Conservation (phyloP, 2,113 vertebrate genomes). For the Callithrix jacchus region DNA sequence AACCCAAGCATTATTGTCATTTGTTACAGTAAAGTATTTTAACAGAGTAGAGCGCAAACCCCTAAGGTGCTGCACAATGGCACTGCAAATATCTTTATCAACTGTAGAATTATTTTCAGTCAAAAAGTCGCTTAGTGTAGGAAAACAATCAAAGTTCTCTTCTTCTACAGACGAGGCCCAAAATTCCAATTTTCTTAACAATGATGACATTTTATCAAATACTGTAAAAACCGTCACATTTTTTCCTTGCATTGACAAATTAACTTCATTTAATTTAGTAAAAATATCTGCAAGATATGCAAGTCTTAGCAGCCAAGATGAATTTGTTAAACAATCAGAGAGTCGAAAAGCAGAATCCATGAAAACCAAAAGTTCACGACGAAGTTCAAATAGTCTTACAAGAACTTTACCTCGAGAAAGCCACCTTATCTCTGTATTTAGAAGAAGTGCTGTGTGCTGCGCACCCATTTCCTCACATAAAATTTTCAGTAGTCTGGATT, state of each 20-base stretch:
- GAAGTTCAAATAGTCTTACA: conserved; percentile 77
- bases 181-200: conserved; percentile 79
- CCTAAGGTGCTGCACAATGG: conserved; percentile 65
- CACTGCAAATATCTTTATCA: conserved; percentile 67
- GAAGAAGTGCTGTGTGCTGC: conserved; percentile 75
- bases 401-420: conserved; percentile 75
- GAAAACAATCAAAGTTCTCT: conserved; percentile 78
- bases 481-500: conserved; percentile 75
- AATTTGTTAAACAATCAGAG: conserved; percentile 73
- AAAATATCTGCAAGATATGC: conserved; percentile 80
- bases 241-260: conserved; percentile 73
- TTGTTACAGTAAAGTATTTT: conserved; percentile 72
- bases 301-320: conserved; percentile 75
- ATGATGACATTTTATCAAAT: conserved; percentile 76
- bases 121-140: conserved; percentile 76
- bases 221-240: conserved; percentile 76
- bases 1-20: conserved; percentile 71
- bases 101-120: conserved; percentile 70
- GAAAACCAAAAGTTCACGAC: conserved; percentile 69
- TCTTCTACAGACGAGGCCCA: conserved; percentile 77
- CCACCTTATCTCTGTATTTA: conserved; percentile 74
- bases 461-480: conserved; percentile 80
- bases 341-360: conserved; percentile 75
- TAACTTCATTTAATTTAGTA: conserved; percentile 79
- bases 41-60: conserved; percentile 65